Evolutionary conservation across 2,797 vertebrate genomes (phyloP).

Genomic region (Taeniopygia guttata): DNA sequence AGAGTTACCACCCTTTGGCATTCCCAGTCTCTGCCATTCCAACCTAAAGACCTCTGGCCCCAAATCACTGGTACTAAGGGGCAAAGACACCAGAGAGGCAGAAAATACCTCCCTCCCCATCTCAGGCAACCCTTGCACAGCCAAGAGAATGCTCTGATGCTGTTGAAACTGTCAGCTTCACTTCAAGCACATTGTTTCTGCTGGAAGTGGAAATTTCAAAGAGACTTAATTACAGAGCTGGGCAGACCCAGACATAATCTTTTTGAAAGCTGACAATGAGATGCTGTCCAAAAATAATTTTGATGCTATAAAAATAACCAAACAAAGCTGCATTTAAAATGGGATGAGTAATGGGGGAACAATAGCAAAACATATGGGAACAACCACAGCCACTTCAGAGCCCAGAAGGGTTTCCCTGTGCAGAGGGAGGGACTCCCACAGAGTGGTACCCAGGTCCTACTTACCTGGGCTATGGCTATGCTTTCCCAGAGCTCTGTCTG

Average conservation of each 20-base stretch:
- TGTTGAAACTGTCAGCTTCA: neutral
- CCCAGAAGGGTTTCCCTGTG: neutral
- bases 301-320: neutral
- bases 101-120: neutral
- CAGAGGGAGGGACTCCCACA: neutral
- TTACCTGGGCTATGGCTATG: accelerated
- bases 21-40: neutral
- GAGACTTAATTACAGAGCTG: conserved; percentile 39
- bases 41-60: neutral
- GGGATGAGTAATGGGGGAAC: neutral
- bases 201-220: conserved; percentile 25
- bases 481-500: neutral
- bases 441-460: accelerated
- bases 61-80: neutral
- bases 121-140: neutral
- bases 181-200: conserved; percentile 27
- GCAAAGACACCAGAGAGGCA: neutral
- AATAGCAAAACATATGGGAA: neutral
- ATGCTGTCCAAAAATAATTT: neutral
- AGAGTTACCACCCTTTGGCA: neutral
- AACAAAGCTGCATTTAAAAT: neutral
- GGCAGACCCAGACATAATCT: neutral
- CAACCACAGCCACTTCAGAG: neutral
- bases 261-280: conserved; percentile 33
- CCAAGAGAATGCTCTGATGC: neutral